Percentiles rank a stretch among this genome's conserved stretches.
Conservation (phyloP, 1,140 invertebrate species). For the Nebria ingens region DNA sequence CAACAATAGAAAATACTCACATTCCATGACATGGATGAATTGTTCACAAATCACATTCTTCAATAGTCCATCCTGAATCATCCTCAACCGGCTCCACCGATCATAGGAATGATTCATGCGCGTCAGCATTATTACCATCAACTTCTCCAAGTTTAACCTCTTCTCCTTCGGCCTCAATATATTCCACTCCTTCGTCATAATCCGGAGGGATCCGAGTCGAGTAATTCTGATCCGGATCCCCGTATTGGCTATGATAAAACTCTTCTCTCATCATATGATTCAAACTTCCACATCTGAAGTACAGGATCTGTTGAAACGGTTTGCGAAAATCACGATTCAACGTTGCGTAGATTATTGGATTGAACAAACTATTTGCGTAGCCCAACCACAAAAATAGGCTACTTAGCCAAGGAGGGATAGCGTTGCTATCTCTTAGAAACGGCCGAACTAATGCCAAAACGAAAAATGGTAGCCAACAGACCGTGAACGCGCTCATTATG, state of each 20-base stretch:
- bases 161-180: slow-evolving; percentile 44
- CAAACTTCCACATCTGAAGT: slow-evolving; percentile 75
- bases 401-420: slow-evolving; percentile 53
- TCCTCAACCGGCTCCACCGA: slow-evolving; percentile 26
- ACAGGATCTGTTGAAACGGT: slow-evolving; percentile 84
- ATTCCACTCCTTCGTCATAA: slow-evolving; percentile 48
- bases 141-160: slow-evolving; percentile 41
- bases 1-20: too few species aligned
- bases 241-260: slow-evolving; percentile 85
- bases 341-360: slow-evolving; percentile 90
- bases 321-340: slow-evolving; percentile 85
- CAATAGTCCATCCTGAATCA: not conserved
- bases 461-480: slow-evolving; percentile 97
- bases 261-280: slow-evolving; percentile 87
- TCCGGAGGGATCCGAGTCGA: slow-evolving; percentile 31
- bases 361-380: slow-evolving; percentile 85
- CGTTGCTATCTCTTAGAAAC: slow-evolving; percentile 54
- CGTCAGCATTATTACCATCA: slow-evolving; percentile 34
- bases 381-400: slow-evolving; percentile 78
- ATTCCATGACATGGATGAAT: too few species aligned
- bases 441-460: slow-evolving; percentile 77
- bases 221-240: slow-evolving; percentile 54
- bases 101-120: slow-evolving; percentile 47
- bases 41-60: not conserved
- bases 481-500: slow-evolving; percentile 92